Percentiles rank a stretch among this genome's conserved stretches.
These are phyloP conservation scores for Agapostemon virescens DNA, from an alignment of 2,888 invertebrate genomes.

Conservation along the genomic window DNA sequence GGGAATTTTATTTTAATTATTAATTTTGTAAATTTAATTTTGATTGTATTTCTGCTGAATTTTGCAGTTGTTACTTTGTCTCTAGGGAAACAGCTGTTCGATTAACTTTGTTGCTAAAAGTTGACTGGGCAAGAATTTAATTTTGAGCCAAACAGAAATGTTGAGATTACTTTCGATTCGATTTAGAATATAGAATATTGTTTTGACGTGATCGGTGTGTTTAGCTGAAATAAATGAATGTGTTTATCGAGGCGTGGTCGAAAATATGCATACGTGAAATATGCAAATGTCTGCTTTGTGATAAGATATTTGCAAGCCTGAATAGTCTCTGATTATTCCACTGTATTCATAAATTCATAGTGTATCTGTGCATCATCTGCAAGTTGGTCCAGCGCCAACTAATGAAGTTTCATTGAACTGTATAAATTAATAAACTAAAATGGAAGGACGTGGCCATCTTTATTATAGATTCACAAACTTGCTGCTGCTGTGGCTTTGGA, in stretches of 20 bases:
- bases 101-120: too few relatives aligned
- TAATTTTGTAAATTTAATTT: too few relatives aligned
- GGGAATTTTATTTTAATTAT: too few relatives aligned
- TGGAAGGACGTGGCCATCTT: neutral
- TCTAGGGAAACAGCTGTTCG: too few relatives aligned
- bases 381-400: neutral
- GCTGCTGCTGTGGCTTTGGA: too few relatives aligned
- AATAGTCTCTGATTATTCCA: neutral
- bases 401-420: neutral
- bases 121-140: too few relatives aligned
- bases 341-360: neutral
- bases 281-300: neutral
- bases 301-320: neutral
- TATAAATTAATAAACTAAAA: neutral
- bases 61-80: too few relatives aligned
- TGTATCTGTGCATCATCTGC: neutral
- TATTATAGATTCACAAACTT: neutral
- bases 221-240: neutral
- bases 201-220: too few relatives aligned
- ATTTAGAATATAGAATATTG: too few relatives aligned
- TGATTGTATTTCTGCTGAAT: too few relatives aligned
- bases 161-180: too few relatives aligned
- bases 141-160: too few relatives aligned
- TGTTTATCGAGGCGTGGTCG: neutral
- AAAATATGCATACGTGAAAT: neutral